Evolutionary conservation across 2,113 vertebrate species (phyloP), one percentile per base, ranked within the genome.

Genomic region (Passer montanus): DNA sequence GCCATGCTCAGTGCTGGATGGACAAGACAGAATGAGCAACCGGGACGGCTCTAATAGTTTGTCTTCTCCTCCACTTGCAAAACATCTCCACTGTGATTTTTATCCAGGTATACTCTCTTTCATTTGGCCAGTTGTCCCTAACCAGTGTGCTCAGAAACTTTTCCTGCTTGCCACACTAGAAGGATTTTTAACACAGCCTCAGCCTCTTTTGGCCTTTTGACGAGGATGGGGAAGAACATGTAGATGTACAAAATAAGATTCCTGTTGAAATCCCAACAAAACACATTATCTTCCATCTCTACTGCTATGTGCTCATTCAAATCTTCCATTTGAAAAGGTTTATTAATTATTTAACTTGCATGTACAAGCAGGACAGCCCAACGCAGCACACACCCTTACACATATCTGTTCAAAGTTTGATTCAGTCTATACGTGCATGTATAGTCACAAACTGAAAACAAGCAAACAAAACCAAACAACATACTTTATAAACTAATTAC

Each of bases 191-290:
- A 58, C 23, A 7, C 17, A 46, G 20, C 31, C 64, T 89, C 68
- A 87, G 50, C 33, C 23, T 31, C 9, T 52, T 87, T 80, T 47
- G 15, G 63, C 28, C 30, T 84, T 69, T 59, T 49, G 43, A 63
- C 56, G 23, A 74, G 14, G 30, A 47, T 0, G 0, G 21, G n/a
- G 15, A 89, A 81, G 55, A 93, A 67, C 20, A 39, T 0, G 3
- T 6, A 73, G 9, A 58, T 13, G 15, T 72, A 83, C 13, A 68
- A 56, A 82, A 63, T 41, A 60, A 60, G 18, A 80, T 50, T 70
- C 20, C 22, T 63, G 20, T 28, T 43, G 59, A 94, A 89, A 91
- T 87, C 39, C 39, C 37, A 89, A 30, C 8, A 75, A 76, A 73
- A 35, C 69, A n/a, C 46, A n/a, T 37, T 37, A 41, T 60, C 33